Evolutionary conservation across 2,113 vertebrate genomes (phyloP).

Genomic region (Xiphophorus couchianus): DNA sequence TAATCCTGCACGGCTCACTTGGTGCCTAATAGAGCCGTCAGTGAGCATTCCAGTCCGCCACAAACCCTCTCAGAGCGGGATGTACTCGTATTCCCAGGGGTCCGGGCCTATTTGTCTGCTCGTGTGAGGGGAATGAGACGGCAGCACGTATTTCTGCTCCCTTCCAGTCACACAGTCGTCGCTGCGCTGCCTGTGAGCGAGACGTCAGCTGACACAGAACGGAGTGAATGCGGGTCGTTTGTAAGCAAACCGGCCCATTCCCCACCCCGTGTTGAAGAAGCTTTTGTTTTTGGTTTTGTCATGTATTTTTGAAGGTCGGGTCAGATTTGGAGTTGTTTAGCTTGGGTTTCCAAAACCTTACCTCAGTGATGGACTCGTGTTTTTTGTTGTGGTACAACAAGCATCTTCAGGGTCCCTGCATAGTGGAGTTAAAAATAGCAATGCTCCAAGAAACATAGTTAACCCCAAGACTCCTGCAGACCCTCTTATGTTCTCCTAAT

Average conservation of each 20-base stretch:
- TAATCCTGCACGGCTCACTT: conserved; percentile 70
- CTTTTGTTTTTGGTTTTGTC: background rate
- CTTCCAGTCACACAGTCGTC: conserved; percentile 25
- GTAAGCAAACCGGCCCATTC: background rate
- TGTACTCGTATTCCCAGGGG: conserved; percentile 53
- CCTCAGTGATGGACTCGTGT: conserved; percentile 31
- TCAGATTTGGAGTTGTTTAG: conserved; percentile 23
- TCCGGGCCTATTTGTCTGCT: conserved; percentile 59
- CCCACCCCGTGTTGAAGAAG: background rate
- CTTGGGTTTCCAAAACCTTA: conserved; percentile 38
- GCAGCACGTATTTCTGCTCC: conserved; percentile 48
- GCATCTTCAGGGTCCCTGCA: conserved; percentile 59
- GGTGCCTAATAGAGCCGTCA: conserved; percentile 77
- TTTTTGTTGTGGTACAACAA: conserved; percentile 57
- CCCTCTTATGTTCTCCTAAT: background rate
- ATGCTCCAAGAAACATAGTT: conserved; percentile 54
- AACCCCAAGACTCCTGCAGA: conserved; percentile 37
- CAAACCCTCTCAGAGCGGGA: conserved; percentile 59
- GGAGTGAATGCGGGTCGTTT: conserved; percentile 12
- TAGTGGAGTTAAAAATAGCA: conserved; percentile 71
- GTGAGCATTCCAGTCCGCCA: conserved; percentile 62
- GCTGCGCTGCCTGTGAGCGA: conserved; percentile 23
- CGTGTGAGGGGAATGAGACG: conserved; percentile 39
- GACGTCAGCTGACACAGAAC: conserved; percentile 42
- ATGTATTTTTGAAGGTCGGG: conserved; percentile 17